Evolutionary conservation across 2,888 invertebrate genomes (phyloP), one percentile per base, ranked within the genome.

Genomic region (Hypomecis atomaria): DNA sequence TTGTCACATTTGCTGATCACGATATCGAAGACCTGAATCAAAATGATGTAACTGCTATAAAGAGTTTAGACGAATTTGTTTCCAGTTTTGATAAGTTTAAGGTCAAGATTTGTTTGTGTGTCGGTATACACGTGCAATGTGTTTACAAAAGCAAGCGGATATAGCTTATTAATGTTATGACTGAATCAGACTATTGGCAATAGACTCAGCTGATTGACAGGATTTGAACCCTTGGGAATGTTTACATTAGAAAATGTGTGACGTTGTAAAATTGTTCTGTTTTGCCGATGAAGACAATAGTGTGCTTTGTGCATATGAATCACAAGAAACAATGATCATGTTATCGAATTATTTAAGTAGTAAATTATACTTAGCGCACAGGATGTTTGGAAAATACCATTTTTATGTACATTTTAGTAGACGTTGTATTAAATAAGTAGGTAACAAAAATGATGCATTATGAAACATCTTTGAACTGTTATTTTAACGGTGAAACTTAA

Each of bases 91-190:
- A 23, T 33, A 52, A n/a, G n/a, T 33, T 0, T 76, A 82, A 33
- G 57, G 79, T 76, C 57, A 34, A 66, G 47, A 71, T 75, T 83
- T 6, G 58, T 44, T 0, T 70, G 68, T 13, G 10, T 23, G 37
- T 49, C 42, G 38, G 53, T 64, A 52, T 74, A 86, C 89, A 89
- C 88, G 87, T 88, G 85, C 83, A 86, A 81, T 84, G 77, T 78
- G 83, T 83, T 80, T 82, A 82, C 77, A 85, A 88, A 88, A 85
- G 86, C 84, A 84, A 87, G 74, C 86, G 90, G 90, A 91, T 91
- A 91, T 90, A 77, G 82, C 85, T 89, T 89, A 89, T 89, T 89
- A 89, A 89, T 89, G 86, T 84, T 83, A 84, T 80, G 83, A 81
- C 81, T 85, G 87, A 81, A 85, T 85, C 85, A 75, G 81, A 78